phyloP scores from a whole-genome alignment of 2,797 vertebrate genomes.

The Acrossocheilus wenchowensis region DNA sequence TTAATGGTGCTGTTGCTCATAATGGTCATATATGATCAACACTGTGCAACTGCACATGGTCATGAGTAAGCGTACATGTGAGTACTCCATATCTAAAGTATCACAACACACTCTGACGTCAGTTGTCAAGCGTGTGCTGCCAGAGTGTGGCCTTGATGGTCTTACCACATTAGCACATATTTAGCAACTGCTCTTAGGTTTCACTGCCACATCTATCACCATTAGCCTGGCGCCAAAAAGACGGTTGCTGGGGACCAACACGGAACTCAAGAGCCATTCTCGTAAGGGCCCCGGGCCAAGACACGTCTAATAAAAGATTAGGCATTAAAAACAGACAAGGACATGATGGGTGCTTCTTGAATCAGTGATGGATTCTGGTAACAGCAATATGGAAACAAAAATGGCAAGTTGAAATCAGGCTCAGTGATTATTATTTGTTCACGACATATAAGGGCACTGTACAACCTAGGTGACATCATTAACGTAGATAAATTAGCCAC shows the following conservation, averaged over 20 bases:
- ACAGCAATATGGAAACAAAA: conserved; percentile 5
- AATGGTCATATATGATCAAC: neutral
- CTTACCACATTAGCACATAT: conserved; percentile 43
- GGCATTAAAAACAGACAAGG: conserved; percentile 4
- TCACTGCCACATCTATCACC: conserved; percentile 26
- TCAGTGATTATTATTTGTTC: neutral
- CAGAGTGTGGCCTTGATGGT: neutral
- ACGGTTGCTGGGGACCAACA: conserved; percentile 38
- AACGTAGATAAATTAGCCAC: neutral
- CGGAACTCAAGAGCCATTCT: conserved; percentile 13
- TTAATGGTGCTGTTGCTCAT: neutral
- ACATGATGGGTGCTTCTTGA: neutral
- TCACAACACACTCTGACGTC: conserved; percentile 17
- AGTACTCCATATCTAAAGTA: conserved; percentile 29
- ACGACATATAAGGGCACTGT: conserved; percentile 3
- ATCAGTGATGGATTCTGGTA: neutral
- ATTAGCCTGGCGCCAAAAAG: conserved; percentile 57
- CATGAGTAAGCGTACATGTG: conserved; percentile 15
- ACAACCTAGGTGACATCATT: neutral
- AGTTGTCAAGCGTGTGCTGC: neutral
- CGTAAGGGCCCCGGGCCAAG: neutral
- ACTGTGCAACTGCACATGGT: conserved; percentile 27
- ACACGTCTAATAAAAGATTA: conserved; percentile 31
- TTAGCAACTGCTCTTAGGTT: conserved; percentile 52
- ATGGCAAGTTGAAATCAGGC: neutral